These are phyloP conservation scores for Gallinago jamesoni DNA, from an alignment of 2,113 vertebrate genomes.

Conservation along the genomic window DNA sequence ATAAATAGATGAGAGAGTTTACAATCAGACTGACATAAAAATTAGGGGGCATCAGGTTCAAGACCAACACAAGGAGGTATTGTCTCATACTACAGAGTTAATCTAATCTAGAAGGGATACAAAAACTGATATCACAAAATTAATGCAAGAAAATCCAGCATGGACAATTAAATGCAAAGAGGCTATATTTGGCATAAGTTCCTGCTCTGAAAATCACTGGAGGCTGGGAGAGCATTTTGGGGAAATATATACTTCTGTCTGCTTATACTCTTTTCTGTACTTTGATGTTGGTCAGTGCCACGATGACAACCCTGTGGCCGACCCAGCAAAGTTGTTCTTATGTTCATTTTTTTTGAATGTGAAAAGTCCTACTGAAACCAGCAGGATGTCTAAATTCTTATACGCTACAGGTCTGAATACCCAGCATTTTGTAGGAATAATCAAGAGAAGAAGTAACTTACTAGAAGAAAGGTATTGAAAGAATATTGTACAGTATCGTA, in stretches of 20 bases:
- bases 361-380: background rate
- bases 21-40: background rate
- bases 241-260: background rate
- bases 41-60: background rate
- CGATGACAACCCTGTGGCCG: background rate
- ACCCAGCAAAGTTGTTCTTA: background rate
- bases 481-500: background rate
- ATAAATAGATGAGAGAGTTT: background rate
- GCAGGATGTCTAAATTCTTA: background rate
- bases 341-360: background rate
- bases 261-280: background rate
- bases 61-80: background rate
- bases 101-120: background rate
- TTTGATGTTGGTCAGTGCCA: background rate
- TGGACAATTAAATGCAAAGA: background rate
- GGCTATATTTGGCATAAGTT: background rate
- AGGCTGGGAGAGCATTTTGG: background rate
- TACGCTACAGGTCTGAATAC: background rate
- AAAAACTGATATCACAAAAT: background rate
- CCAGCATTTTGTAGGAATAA: background rate
- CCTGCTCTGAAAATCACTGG: background rate
- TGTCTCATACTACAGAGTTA: background rate
- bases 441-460: background rate
- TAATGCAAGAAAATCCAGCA: background rate
- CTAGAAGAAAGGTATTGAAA: background rate